Percentiles rank a stretch among this genome's conserved stretches.
Conservation (phyloP, 2,888 invertebrate genomes). For the Chironomus tentans region DNA sequence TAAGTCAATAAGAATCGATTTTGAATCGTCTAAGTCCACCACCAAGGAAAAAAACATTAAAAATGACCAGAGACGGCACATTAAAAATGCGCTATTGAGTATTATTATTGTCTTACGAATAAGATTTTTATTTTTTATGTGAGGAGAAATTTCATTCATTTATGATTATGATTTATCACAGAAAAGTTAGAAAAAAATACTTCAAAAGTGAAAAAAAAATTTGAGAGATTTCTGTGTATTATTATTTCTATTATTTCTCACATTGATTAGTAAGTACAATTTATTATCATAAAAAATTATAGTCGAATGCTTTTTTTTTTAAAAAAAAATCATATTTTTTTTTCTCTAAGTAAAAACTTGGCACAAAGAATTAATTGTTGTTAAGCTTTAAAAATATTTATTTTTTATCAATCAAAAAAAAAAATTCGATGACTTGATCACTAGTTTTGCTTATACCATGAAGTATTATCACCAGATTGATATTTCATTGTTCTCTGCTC, state of each 20-base stretch:
- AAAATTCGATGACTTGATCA: slow-evolving; percentile 1
- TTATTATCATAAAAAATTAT: background rate
- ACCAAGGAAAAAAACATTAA: no score
- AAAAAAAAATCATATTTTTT: background rate
- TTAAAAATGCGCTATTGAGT: no score
- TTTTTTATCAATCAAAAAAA: background rate
- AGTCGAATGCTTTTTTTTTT: background rate
- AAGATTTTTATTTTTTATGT: background rate
- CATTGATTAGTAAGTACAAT: background rate
- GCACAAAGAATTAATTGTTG: slow-evolving; percentile 18
- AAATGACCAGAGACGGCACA: no score
- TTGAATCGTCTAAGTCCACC: no score
- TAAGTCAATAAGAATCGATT: background rate
- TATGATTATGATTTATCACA: background rate
- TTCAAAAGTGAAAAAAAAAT: background rate
- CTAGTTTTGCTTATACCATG: slow-evolving; percentile 28
- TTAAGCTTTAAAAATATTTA: background rate
- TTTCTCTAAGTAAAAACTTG: slow-evolving; percentile 1
- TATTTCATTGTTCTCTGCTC: slow-evolving; percentile 32
- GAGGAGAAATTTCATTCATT: background rate
- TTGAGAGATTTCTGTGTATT: background rate
- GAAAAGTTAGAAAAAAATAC: background rate
- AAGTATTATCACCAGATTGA: slow-evolving; percentile 27
- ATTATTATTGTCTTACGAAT: no score
- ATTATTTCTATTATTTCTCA: background rate